phyloP scores from a whole-genome alignment of 2,888 invertebrate species.

The Folsomia manolachei region DNA sequence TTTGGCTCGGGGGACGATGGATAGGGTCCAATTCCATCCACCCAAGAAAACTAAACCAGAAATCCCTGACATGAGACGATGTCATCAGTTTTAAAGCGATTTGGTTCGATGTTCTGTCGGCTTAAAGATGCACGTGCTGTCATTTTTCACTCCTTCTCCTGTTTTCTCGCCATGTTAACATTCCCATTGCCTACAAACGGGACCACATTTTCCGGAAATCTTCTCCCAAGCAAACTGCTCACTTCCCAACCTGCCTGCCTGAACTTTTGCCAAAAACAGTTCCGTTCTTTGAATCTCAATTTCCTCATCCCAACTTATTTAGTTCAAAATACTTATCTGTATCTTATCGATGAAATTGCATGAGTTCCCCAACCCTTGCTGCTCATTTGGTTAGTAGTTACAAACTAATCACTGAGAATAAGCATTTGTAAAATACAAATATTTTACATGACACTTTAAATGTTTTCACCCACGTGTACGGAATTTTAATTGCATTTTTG shows the following conservation, averaged over 20 bases:
- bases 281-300: neutral
- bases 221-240: neutral
- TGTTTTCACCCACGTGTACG: neutral
- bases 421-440: neutral
- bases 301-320: no score
- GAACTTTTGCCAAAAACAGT: conserved; percentile 16
- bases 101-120: conserved; percentile 14
- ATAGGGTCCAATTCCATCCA: neutral
- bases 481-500: conserved; percentile 5
- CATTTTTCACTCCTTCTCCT: conserved; percentile 27
- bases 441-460: conserved; percentile 2
- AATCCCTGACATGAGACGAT: neutral
- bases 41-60: no score
- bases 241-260: neutral
- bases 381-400: neutral
- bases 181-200: neutral
- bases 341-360: conserved; percentile 2
- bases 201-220: conserved; percentile 12
- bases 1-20: neutral
- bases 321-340: neutral
- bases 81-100: neutral
- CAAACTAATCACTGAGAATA: neutral
- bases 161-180: neutral
- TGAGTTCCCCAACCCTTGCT: neutral
- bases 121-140: conserved; percentile 33